phyloP scores from a whole-genome alignment of 2,113 vertebrate species.

The Solea solea region DNA sequence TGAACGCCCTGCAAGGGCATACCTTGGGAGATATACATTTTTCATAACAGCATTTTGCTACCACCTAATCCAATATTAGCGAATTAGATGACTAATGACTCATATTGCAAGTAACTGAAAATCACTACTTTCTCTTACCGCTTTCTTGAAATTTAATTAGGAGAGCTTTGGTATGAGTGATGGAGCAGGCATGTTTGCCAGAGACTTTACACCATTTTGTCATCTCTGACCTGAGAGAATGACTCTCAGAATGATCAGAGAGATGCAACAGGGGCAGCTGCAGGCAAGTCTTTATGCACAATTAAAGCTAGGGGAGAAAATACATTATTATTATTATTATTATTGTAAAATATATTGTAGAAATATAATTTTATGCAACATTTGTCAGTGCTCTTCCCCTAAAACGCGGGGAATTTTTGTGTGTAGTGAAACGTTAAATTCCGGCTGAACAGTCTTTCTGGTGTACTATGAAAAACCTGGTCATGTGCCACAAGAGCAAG shows the following conservation, averaged over 20 bases:
- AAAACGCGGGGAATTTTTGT: too few species aligned
- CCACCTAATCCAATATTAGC: slow-evolving; percentile 65
- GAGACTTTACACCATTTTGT: slow-evolving; percentile 26
- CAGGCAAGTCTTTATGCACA: slow-evolving; percentile 9
- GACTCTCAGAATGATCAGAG: slow-evolving; percentile 24
- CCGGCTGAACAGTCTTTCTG: too few species aligned
- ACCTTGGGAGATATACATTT: slow-evolving; percentile 51
- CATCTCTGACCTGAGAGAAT: slow-evolving; percentile 20
- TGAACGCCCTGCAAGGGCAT: slow-evolving; percentile 7
- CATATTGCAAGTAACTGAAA: slow-evolving; percentile 64
- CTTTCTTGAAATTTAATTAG: slow-evolving; percentile 57
- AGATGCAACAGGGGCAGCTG: slow-evolving; percentile 1
- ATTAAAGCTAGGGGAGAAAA: slow-evolving; percentile 16
- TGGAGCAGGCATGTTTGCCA: slow-evolving; percentile 30
- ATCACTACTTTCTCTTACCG: slow-evolving; percentile 46
- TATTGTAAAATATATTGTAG: too few species aligned
- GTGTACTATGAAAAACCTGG: too few species aligned
- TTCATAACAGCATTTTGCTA: slow-evolving; percentile 41
- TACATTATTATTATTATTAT: too few species aligned
- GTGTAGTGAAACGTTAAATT: too few species aligned
- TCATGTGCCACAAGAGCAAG: too few species aligned
- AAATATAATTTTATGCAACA: too few species aligned
- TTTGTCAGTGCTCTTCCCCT: too few species aligned
- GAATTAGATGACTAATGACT: slow-evolving; percentile 70
- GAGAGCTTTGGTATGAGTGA: slow-evolving; percentile 31